Evolutionary conservation across 2,888 invertebrate species (phyloP).

Genomic region (Drosophila borealis): DNA sequence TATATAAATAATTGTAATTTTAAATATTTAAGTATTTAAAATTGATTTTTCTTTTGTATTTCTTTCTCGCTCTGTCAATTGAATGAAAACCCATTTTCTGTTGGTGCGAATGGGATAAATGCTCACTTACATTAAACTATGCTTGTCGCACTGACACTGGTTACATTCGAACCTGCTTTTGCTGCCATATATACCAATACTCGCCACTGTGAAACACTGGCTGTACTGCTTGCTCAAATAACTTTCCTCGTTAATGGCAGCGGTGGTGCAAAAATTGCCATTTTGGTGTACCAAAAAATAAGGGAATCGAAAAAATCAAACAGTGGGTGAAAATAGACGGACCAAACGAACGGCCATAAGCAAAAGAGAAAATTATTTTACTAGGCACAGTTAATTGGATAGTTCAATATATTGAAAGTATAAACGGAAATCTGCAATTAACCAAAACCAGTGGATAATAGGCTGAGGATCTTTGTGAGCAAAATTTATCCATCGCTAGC

Average conservation of each 20-base stretch:
- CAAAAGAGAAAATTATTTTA: slow-evolving; percentile 34
- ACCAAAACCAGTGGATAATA: slow-evolving; percentile 8
- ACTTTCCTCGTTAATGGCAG: slow-evolving; percentile 62
- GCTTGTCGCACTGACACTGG: slow-evolving; percentile 43
- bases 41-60: slow-evolving; percentile 70
- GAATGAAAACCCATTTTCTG: slow-evolving; percentile 31
- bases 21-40: slow-evolving; percentile 56
- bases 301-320: slow-evolving; percentile 70
- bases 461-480: slow-evolving; percentile 8
- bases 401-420: slow-evolving; percentile 23
- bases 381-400: slow-evolving; percentile 8
- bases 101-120: slow-evolving; percentile 71
- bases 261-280: slow-evolving; percentile 84
- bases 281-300: slow-evolving; percentile 85
- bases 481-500: slow-evolving; percentile 1
- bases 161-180: slow-evolving; percentile 54
- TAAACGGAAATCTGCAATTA: slow-evolving; percentile 3
- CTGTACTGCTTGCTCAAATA: slow-evolving; percentile 72
- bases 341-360: slow-evolving; percentile 35
- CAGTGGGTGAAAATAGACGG: slow-evolving; percentile 59
- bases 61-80: slow-evolving; percentile 58
- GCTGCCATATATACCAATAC: slow-evolving; percentile 45
- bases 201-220: slow-evolving; percentile 46
- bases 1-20: slow-evolving; percentile 26
- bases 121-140: slow-evolving; percentile 51